Evolutionary conservation across 2,797 vertebrate species (phyloP).

Genomic region (Hypotaenidia okinawae): DNA sequence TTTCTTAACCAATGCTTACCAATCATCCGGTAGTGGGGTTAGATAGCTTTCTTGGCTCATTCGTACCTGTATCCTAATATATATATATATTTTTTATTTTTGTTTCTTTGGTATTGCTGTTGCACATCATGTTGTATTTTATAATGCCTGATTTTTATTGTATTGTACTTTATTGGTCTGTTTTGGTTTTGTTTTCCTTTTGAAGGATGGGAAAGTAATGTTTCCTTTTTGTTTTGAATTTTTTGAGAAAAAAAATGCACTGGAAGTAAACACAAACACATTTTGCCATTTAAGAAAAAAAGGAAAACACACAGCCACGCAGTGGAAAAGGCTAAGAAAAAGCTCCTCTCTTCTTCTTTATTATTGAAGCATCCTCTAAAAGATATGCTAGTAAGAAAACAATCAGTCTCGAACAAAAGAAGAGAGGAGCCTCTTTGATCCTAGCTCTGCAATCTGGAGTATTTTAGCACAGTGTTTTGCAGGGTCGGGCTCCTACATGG

Average conservation of each 20-base stretch:
- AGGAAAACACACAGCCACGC: slow-evolving; percentile 61
- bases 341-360: slow-evolving; percentile 49
- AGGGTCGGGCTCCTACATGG: background rate
- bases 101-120: slow-evolving; percentile 77
- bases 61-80: slow-evolving; percentile 65
- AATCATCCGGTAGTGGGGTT: slow-evolving; percentile 73
- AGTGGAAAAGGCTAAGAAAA: slow-evolving; percentile 68
- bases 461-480: slow-evolving; percentile 11
- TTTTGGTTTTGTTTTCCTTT: slow-evolving; percentile 68
- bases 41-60: slow-evolving; percentile 76
- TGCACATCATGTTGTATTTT: slow-evolving; percentile 81
- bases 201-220: slow-evolving; percentile 72
- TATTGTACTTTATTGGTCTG: slow-evolving; percentile 77
- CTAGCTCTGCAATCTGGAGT: slow-evolving; percentile 6
- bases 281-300: slow-evolving; percentile 74
- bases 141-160: slow-evolving; percentile 79
- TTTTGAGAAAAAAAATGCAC: slow-evolving; percentile 77
- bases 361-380: slow-evolving; percentile 21
- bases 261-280: slow-evolving; percentile 81
- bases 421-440: slow-evolving; percentile 46
- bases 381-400: slow-evolving; percentile 22
- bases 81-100: slow-evolving; percentile 58
- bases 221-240: slow-evolving; percentile 78
- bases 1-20: slow-evolving; percentile 81
- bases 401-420: slow-evolving; percentile 17